phyloP scores from a whole-genome alignment of 2,888 invertebrate species.

The Acrobasis consociella region DNA sequence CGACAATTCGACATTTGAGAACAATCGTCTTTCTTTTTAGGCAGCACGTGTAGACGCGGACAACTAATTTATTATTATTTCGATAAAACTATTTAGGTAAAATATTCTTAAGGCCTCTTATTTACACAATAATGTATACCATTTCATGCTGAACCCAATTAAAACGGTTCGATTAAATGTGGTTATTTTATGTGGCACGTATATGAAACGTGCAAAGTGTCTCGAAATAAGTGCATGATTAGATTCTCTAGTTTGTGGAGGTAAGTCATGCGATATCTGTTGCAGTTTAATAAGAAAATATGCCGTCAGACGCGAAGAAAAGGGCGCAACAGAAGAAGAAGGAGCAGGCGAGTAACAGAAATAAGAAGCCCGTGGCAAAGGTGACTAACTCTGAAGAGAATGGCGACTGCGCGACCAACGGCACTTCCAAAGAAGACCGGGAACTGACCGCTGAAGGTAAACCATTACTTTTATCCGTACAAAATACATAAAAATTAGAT shows the following conservation, averaged over 20 bases:
- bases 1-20: slow-evolving; percentile 24
- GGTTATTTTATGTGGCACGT: slow-evolving; percentile 23
- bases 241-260: slow-evolving; percentile 3
- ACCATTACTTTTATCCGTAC: neutral
- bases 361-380: slow-evolving; percentile 77
- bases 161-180: neutral
- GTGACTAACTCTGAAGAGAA: slow-evolving; percentile 81
- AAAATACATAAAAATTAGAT: neutral
- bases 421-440: slow-evolving; percentile 73
- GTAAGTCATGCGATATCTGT: slow-evolving; percentile 26
- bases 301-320: slow-evolving; percentile 99
- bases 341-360: slow-evolving; percentile 92
- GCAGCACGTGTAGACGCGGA: slow-evolving; percentile 79
- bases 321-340: slow-evolving; percentile 98
- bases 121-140: neutral
- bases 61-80: slow-evolving; percentile 59
- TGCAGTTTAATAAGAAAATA: slow-evolving; percentile 68
- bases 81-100: slow-evolving; percentile 58
- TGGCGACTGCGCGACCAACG: slow-evolving; percentile 71
- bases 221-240: slow-evolving; percentile 13
- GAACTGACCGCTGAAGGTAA: slow-evolving; percentile 89
- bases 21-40: slow-evolving; percentile 65
- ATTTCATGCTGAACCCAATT: neutral
- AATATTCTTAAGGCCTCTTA: slow-evolving; percentile 22
- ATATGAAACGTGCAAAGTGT: slow-evolving; percentile 19